These are phyloP conservation scores for Phengaris alcon DNA, from an alignment of 2,888 invertebrate species.

Conservation along the genomic window DNA sequence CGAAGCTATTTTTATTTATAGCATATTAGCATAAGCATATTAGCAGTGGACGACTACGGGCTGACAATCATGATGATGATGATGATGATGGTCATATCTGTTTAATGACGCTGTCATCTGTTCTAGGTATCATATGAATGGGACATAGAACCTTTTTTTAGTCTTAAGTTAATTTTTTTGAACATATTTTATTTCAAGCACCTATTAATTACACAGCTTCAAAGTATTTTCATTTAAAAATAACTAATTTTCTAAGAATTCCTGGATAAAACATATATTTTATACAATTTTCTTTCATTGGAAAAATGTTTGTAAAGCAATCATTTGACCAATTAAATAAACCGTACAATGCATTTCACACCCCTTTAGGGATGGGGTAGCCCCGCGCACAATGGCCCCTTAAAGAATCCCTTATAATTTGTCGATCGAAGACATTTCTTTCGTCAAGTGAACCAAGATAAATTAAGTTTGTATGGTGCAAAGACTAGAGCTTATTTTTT, in stretches of 20 bases:
- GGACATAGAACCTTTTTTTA: neutral
- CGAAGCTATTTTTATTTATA: too few species aligned
- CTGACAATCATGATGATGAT: too few species aligned
- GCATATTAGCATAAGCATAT: too few species aligned
- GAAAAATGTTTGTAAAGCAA: constrained; percentile 13
- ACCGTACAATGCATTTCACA: constrained; percentile 40
- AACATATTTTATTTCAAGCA: neutral
- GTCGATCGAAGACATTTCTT: constrained; percentile 64
- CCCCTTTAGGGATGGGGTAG: constrained; percentile 48
- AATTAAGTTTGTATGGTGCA: constrained; percentile 30
- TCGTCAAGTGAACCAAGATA: constrained; percentile 41
- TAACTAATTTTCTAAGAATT: neutral
- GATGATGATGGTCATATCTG: too few species aligned
- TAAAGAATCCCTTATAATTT: constrained; percentile 58
- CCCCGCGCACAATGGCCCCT: constrained; percentile 56
- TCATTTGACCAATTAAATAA: constrained; percentile 22
- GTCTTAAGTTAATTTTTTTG: neutral
- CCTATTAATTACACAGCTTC: neutral
- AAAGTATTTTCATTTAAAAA: neutral
- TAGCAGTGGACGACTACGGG: too few species aligned
- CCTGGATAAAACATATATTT: neutral
- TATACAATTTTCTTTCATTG: neutral
- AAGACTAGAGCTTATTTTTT: neutral
- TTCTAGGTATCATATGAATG: too few species aligned
- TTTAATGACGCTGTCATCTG: too few species aligned